Percentiles rank a stretch among this genome's conserved stretches.
Evolutionary conservation across 2,888 invertebrate species (phyloP).

Genomic region (Mythimna pallens): DNA sequence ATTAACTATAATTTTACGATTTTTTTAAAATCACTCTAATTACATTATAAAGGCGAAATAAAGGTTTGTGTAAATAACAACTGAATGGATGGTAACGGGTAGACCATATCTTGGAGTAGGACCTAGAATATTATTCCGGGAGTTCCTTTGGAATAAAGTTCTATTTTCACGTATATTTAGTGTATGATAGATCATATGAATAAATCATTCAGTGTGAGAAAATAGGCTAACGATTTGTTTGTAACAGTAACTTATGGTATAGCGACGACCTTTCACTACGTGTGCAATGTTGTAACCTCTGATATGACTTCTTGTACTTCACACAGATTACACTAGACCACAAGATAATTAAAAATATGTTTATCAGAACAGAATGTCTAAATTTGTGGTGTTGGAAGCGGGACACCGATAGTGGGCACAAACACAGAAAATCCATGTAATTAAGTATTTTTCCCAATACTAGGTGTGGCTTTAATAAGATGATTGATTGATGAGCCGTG

Average conservation of each 20-base stretch:
- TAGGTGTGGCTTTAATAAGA: not conserved
- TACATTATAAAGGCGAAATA: too few relatives aligned
- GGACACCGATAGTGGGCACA: too few relatives aligned
- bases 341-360: not conserved
- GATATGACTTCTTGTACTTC: conserved; percentile 21
- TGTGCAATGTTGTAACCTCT: conserved; percentile 39
- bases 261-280: conserved; percentile 42
- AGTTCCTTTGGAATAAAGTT: too few relatives aligned
- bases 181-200: not conserved
- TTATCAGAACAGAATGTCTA: not conserved
- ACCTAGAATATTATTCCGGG: too few relatives aligned
- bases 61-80: too few relatives aligned
- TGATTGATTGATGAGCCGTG: conserved; percentile 8
- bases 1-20: too few relatives aligned
- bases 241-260: conserved; percentile 17
- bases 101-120: too few relatives aligned
- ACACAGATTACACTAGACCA: conserved; percentile 17
- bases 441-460: not conserved
- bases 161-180: not conserved
- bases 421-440: too few relatives aligned
- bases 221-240: conserved; percentile 38
- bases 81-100: too few relatives aligned
- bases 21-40: too few relatives aligned
- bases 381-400: too few relatives aligned
- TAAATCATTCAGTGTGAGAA: conserved; percentile 19